Percentiles rank a stretch among this genome's conserved stretches.
These are phyloP conservation scores for Pedetes capensis DNA, from an alignment of 2,113 vertebrate genomes.

Conservation along the genomic window DNA sequence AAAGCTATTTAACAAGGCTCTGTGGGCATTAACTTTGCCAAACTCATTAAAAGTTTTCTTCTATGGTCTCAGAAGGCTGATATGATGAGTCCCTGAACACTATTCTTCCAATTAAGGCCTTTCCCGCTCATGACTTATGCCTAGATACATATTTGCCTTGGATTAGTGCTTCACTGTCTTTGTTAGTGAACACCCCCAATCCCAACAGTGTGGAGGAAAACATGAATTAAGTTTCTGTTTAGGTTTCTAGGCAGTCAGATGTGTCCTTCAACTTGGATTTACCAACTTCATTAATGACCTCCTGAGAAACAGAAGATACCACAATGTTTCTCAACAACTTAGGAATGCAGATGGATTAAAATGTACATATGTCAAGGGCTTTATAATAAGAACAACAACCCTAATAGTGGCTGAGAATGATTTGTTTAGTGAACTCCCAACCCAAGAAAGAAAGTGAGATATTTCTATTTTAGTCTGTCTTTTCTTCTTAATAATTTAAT, in stretches of 20 bases:
- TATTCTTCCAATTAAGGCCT: background rate
- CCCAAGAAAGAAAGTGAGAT: background rate
- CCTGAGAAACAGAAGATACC: fast-evolving
- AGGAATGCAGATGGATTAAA: background rate
- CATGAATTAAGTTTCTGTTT: background rate
- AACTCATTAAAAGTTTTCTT: slow-evolving; percentile 61
- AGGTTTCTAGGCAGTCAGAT: background rate
- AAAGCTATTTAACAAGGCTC: slow-evolving; percentile 10
- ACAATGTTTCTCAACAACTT: background rate
- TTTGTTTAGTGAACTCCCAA: background rate
- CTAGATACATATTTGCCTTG: background rate
- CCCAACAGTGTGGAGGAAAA: background rate
- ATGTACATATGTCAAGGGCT: background rate
- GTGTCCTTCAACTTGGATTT: background rate
- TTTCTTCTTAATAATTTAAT: background rate
- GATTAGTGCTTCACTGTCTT: background rate
- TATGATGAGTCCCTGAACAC: background rate
- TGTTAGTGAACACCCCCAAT: background rate
- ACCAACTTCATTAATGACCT: background rate
- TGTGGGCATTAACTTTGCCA: background rate
- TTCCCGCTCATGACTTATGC: background rate
- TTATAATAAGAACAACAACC: background rate
- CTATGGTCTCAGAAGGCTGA: background rate
- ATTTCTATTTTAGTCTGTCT: background rate
- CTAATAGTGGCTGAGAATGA: background rate